phyloP scores from a whole-genome alignment of 1,140 invertebrate species.

The Bombus consobrinus region DNA sequence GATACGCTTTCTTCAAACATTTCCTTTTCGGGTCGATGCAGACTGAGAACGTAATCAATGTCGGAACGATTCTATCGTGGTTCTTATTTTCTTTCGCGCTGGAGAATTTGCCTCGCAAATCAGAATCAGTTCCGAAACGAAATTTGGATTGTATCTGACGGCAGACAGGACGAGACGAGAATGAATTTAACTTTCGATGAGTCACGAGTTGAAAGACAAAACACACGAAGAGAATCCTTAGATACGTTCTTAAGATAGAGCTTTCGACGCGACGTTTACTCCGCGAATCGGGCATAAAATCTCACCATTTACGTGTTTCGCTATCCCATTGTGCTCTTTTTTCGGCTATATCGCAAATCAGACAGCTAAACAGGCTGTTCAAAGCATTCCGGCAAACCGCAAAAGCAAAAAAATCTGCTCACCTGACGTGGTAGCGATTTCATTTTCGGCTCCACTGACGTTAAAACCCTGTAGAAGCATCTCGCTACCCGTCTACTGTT shows the following conservation, averaged over 20 bases:
- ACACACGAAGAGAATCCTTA: constrained; percentile 27
- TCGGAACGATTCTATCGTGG: not conserved
- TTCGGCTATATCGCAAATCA: constrained; percentile 29
- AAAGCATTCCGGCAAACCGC: not conserved
- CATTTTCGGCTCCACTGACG: constrained; percentile 22
- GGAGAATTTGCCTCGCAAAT: not conserved
- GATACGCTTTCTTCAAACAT: constrained; percentile 9
- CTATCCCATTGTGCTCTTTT: not conserved
- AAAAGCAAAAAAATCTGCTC: not conserved
- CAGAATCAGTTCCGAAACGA: not conserved
- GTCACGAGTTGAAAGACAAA: constrained; percentile 28
- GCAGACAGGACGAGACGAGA: not conserved
- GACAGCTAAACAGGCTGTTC: constrained; percentile 38
- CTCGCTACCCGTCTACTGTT: constrained; percentile 18
- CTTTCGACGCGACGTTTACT: constrained; percentile 54
- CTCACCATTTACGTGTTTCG: constrained; percentile 11
- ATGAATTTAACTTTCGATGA: constrained; percentile 50
- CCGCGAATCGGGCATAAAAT: constrained; percentile 33
- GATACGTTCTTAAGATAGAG: constrained; percentile 54
- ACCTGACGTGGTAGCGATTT: not conserved
- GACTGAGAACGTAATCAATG: not conserved
- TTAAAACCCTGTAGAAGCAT: constrained; percentile 11
- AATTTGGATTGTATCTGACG: not conserved
- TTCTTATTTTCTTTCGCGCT: too few species aligned
- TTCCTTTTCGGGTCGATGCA: not conserved